Conservation (phyloP, 2,888 invertebrate genomes). For the Caenorhabditis imperialis region DNA sequence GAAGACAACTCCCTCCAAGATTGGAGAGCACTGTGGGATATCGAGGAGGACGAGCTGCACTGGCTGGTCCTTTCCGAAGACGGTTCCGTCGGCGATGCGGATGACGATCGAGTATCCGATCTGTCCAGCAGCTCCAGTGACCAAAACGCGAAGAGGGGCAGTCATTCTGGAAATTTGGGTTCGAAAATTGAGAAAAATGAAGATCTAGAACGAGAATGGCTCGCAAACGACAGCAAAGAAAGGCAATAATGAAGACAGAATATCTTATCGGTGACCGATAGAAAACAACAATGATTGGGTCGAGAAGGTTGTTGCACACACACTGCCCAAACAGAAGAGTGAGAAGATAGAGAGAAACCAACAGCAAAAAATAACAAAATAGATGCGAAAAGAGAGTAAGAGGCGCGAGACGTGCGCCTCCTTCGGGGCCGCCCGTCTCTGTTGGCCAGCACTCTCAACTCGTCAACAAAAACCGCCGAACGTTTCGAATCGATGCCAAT, state of each 20-base stretch:
- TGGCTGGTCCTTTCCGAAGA: conserved; percentile 80
- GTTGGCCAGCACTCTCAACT: conserved; percentile 29
- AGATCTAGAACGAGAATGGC: neutral
- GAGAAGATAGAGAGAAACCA: neutral
- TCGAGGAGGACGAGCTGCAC: conserved; percentile 92
- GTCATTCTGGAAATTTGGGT: conserved; percentile 40
- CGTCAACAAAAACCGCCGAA: conserved; percentile 40
- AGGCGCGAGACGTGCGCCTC: conserved; percentile 14
- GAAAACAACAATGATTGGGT: conserved; percentile 27
- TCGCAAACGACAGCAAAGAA: conserved; percentile 9
- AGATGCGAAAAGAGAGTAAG: conserved; percentile 19
- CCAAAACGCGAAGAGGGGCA: conserved; percentile 80
- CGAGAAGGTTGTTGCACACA: conserved; percentile 14
- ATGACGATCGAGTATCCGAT: conserved; percentile 96
- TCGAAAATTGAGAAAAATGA: neutral
- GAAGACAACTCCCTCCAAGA: conserved; percentile 98
- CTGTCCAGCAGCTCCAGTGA: conserved; percentile 99
- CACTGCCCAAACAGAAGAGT: conserved; percentile 5
- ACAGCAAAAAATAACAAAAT: conserved; percentile 34
- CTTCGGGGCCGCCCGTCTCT: conserved; percentile 39
- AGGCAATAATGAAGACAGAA: neutral
- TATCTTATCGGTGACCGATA: conserved; percentile 21
- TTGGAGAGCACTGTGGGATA: conserved; percentile 94
- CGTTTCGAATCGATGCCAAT: conserved; percentile 49
- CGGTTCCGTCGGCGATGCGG: conserved; percentile 86